Evolutionary conservation across 2,113 vertebrate species (phyloP), one percentile per base, ranked within the genome.

Genomic region (Pristiophorus japonicus): DNA sequence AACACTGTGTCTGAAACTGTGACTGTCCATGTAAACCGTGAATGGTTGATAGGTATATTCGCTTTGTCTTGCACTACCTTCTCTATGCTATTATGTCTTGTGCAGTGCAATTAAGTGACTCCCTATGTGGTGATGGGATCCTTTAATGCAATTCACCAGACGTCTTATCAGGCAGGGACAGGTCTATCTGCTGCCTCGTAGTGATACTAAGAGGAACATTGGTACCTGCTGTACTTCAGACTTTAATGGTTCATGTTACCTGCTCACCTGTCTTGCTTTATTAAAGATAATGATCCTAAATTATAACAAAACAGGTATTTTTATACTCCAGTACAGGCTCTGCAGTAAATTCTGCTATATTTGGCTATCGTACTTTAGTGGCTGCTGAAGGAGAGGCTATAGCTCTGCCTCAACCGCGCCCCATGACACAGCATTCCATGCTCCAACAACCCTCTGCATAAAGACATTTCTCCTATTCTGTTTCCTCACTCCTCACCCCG

Each of bases 101-200:
- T n/a, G 34, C 55, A 63, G 38, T n/a, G 34, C 59, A 91, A 91
- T 91, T 91, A 63, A 63, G 34, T 63, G 88, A 62, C 88, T 63
- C 34, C 16, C n/a, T 14, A 38, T 63, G 88, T 34, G 59, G 14
- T 91, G 59, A 91, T 63, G 30, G 88, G 20, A 63, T 91, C 34
- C 88, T 91, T 91, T 91, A 91, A 91, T 91, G 88, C 34, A 91
- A n/a, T 91, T 91, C 88, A 91, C 16, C 55, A 62, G 59, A 63
- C 16, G 34, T 91, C 30, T 42, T 63, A 63, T 91, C 34, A 63
- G 75, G 14, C 5, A 63, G 88, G 18, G 59, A 91, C 7, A 5
- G 88, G 55, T n/a, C 59, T 38, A 91, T 18, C 34, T 38, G 59
- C 5, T n/a, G 18, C 20, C n/a, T 18, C 38, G 34, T 34, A n/a